phyloP scores from a whole-genome alignment of 2,888 invertebrate species.

The Eurois occulta region DNA sequence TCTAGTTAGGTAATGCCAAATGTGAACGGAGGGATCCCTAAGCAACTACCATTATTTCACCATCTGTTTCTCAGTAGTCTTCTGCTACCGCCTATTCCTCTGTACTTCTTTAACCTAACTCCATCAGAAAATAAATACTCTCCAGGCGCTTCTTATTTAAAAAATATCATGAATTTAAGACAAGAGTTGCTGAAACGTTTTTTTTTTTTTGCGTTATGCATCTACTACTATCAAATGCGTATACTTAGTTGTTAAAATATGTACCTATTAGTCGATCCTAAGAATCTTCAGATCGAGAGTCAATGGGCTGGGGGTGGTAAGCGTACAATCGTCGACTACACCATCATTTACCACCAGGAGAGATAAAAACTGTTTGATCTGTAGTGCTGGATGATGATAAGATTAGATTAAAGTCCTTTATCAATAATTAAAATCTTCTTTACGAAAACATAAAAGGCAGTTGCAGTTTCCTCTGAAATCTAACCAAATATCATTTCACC shows the following conservation, averaged over 20 bases:
- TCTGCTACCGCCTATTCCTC: not conserved
- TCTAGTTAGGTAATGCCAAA: not conserved
- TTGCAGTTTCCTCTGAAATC: not conserved
- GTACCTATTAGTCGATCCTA: no score
- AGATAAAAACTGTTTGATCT: not conserved
- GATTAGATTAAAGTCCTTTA: not conserved
- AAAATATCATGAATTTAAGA: no score
- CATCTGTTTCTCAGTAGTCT: not conserved
- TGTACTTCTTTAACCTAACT: no score
- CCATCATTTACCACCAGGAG: not conserved
- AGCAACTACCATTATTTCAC: not conserved
- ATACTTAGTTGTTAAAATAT: no score
- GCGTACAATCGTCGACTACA: not conserved
- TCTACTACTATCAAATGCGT: no score
- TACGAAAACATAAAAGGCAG: not conserved
- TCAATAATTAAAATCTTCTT: not conserved
- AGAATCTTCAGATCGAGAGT: no score
- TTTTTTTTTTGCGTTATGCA: no score
- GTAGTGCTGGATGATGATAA: not conserved
- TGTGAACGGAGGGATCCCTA: not conserved
- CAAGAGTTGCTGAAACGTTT: no score
- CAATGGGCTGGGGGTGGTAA: no score
- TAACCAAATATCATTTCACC: not conserved
- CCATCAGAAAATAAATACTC: no score
- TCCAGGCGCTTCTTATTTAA: no score